phyloP scores from a whole-genome alignment of 2,888 invertebrate species.

The Plebejus anna region DNA sequence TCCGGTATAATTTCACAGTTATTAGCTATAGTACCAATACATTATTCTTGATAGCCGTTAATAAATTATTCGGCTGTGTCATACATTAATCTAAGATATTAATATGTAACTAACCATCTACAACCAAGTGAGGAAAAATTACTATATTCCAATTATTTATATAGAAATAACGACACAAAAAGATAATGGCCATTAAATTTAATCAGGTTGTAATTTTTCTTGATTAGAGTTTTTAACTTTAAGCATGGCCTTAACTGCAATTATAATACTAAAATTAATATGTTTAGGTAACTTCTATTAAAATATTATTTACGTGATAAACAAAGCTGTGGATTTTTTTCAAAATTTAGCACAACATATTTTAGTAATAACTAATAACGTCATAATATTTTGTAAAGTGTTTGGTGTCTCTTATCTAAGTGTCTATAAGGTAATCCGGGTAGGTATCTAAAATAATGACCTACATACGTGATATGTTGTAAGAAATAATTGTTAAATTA shows the following conservation, averaged over 20 bases:
- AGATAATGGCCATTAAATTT: constrained; percentile 6
- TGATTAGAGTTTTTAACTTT: background rate
- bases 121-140: constrained; percentile 11
- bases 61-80: constrained; percentile 11
- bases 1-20: constrained; percentile 14
- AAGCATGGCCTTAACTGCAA: background rate
- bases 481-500: too few relatives aligned
- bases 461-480: too few relatives aligned
- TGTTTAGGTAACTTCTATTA: background rate
- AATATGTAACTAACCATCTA: constrained; percentile 9
- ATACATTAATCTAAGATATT: constrained; percentile 18
- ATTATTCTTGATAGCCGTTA: constrained; percentile 8
- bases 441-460: too few relatives aligned
- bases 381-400: too few relatives aligned
- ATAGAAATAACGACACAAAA: constrained; percentile 14
- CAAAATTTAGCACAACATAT: too few relatives aligned
- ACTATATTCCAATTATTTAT: constrained; percentile 19
- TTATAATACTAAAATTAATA: background rate
- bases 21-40: constrained; percentile 6
- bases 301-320: background rate
- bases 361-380: too few relatives aligned
- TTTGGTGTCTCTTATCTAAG: too few relatives aligned
- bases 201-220: constrained; percentile 17
- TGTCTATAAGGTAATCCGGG: too few relatives aligned
- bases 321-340: background rate